Conservation (phyloP, 2,113 vertebrate genomes). For the Python bivittatus region DNA sequence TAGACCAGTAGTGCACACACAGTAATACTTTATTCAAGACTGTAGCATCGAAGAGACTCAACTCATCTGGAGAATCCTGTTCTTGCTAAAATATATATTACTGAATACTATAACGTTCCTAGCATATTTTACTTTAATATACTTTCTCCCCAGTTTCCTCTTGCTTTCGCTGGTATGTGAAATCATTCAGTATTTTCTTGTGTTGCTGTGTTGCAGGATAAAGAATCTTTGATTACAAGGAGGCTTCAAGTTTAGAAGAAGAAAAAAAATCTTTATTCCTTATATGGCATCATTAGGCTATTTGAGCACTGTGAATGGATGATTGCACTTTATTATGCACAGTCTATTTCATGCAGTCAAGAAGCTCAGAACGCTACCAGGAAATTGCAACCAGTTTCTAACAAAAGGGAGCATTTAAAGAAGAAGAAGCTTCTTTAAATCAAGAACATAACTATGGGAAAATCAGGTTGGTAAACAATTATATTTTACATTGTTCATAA, state of each 20-base stretch:
- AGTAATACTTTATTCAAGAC: not conserved
- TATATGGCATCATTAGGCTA: conserved; percentile 69
- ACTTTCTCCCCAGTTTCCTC: not conserved
- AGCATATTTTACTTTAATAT: not conserved
- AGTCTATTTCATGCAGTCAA: conserved; percentile 14
- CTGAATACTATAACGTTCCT: not conserved
- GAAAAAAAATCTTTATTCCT: conserved; percentile 47
- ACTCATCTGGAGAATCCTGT: not conserved
- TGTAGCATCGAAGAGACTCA: not conserved
- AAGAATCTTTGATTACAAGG: conserved; percentile 59
- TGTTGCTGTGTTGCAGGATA: conserved; percentile 56
- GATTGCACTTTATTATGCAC: conserved; percentile 25
- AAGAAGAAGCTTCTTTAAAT: not conserved
- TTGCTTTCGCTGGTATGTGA: conserved; percentile 56
- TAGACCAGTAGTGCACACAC: not conserved
- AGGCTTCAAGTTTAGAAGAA: conserved; percentile 40
- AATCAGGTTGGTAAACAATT: conserved; percentile 65
- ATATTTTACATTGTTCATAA: not conserved
- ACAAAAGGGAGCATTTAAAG: not conserved
- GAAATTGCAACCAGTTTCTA: not conserved
- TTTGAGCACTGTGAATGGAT: conserved; percentile 49
- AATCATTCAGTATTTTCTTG: conserved; percentile 52
- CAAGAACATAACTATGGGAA: conserved; percentile 60
- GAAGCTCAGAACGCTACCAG: conserved; percentile 25
- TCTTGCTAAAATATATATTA: not conserved